Base-by-base conservation (phyloP, 2,113 vertebrate genomes). In the Rhagologus leucostigma region DNA sequence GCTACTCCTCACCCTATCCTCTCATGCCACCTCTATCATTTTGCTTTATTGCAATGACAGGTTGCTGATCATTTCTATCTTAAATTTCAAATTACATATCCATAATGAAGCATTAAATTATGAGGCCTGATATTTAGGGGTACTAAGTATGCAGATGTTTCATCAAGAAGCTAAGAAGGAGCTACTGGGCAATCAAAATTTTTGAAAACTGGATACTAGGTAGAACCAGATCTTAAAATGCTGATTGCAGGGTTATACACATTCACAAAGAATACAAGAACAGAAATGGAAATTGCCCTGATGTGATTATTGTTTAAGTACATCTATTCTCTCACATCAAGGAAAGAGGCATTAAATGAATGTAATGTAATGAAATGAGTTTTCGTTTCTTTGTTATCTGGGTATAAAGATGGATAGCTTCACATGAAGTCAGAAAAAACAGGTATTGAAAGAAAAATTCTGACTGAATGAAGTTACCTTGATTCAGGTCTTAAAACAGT, bases 231-330 rank as follows among this genome's bases (percentile, higher is more conserved):
- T 78, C 41, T 90, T 76, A 90, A 93, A 96, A 92, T 82, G 87
- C 86, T 96, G 93, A 94, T 96, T 96, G 47, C 87, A 75, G 52
- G 26, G 68, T 84, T 95, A 64, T 84, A 53, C 16, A 71, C 78
- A 65, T 82, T 94, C 85, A 93, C 53, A 89, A 69, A 87, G 53
- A 94, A 18, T 56, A 76, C 23, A 84, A 80, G 85, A 86, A 67
- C 53, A 84, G 47, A 84, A 89, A 91, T 39, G 26, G 79, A 93
- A 91, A 96, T 90, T 93, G 20, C 57, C 46, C 44, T 87, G 88
- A 50, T 64, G 52, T 89, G 80, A 94, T 95, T 97, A 90, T 84
- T 52, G 92, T 93, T 93, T 89, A 90, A 90, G 90, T 75, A 68
- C 32, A 50, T 24, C 44, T 77, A 78, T 81, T 93, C 64, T 88